Conservation (phyloP, 2,888 invertebrate genomes). For the Cheilosia soror region DNA sequence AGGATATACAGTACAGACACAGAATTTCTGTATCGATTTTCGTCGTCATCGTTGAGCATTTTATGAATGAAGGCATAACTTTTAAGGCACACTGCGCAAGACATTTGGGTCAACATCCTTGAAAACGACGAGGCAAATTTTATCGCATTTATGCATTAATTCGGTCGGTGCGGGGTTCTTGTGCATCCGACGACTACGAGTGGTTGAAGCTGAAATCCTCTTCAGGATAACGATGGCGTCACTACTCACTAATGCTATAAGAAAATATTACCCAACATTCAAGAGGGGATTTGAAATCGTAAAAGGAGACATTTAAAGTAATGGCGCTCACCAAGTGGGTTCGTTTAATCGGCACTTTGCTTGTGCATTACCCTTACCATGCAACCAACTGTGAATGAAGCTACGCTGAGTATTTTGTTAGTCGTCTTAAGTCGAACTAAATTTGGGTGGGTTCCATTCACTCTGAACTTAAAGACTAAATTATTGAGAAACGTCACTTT, state of each 20-base stretch:
- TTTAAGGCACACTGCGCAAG: conserved; percentile 79
- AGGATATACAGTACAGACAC: conserved; percentile 46
- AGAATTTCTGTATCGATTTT: conserved; percentile 58
- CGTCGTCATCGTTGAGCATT: conserved; percentile 53
- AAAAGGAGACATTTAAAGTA: too few species aligned
- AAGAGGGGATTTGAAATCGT: too few species aligned
- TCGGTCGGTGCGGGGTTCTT: background rate
- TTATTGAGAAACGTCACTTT: too few species aligned
- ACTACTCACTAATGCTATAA: background rate
- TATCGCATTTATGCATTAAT: conserved; percentile 16
- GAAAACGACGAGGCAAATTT: conserved; percentile 65
- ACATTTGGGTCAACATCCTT: conserved; percentile 82
- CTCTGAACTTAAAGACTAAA: too few species aligned
- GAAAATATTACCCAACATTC: background rate
- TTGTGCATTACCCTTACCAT: too few species aligned
- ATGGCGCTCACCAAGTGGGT: too few species aligned
- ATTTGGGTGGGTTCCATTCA: too few species aligned
- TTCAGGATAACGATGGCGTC: conserved; percentile 27
- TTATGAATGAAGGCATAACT: conserved; percentile 70
- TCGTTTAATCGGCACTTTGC: too few species aligned
- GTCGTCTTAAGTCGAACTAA: too few species aligned
- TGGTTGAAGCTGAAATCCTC: background rate
- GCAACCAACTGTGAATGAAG: too few species aligned
- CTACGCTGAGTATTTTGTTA: too few species aligned
- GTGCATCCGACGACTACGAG: background rate